Percentiles rank a stretch among this genome's conserved stretches.
phyloP scores from a whole-genome alignment of 2,888 invertebrate species.

The Odontocerum albicorne region DNA sequence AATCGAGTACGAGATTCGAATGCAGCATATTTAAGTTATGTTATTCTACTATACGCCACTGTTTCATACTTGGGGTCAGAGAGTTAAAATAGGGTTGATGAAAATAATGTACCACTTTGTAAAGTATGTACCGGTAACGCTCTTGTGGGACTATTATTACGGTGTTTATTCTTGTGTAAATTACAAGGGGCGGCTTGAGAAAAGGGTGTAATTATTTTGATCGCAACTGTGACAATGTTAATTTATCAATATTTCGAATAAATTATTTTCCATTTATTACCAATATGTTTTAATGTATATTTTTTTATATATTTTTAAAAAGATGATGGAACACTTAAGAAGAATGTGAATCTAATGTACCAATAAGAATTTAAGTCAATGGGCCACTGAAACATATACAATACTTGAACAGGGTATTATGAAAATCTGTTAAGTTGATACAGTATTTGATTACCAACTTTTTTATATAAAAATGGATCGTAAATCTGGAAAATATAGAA shows the following conservation, averaged over 20 bases:
- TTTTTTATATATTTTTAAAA: background rate
- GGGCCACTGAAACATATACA: too few species aligned
- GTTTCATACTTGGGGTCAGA: background rate
- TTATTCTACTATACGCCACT: background rate
- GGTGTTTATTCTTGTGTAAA: conserved; percentile 29
- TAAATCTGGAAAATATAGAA: too few species aligned
- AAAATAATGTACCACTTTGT: conserved; percentile 17
- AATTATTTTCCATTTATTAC: background rate
- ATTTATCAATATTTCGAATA: conserved; percentile 21
- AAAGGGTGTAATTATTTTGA: conserved; percentile 23
- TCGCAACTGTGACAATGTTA: conserved; percentile 5
- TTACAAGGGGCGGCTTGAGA: conserved; percentile 15
- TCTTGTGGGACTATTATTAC: conserved; percentile 23
- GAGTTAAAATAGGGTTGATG: conserved; percentile 4
- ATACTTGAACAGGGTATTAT: too few species aligned
- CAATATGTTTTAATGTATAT: background rate
- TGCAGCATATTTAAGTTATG: too few species aligned
- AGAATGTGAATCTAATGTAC: too few species aligned
- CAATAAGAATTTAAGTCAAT: too few species aligned
- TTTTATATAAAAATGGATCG: too few species aligned
- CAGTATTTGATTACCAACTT: too few species aligned
- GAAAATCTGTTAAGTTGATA: too few species aligned
- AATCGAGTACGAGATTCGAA: too few species aligned
- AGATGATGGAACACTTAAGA: too few species aligned
- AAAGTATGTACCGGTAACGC: conserved; percentile 14